These are phyloP conservation scores for Spinus olivaceus DNA, from an alignment of 2,797 vertebrate species.

Conservation along the genomic window DNA sequence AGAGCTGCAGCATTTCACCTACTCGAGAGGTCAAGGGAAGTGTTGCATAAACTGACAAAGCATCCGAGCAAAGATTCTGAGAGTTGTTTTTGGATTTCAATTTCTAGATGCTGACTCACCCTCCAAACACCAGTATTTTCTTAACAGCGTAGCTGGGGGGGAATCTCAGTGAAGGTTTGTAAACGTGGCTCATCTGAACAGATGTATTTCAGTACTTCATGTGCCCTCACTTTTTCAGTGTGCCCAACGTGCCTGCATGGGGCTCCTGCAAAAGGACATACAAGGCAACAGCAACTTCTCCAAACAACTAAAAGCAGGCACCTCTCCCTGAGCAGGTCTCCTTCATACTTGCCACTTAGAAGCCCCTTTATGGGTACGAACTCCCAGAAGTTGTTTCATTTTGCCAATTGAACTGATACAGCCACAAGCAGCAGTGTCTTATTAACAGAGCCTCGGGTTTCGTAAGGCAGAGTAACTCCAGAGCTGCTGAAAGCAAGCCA, in stretches of 20 bases:
- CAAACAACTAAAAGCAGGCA: not conserved
- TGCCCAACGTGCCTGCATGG: not conserved
- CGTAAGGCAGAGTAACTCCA: fast-evolving
- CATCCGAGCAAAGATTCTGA: not conserved
- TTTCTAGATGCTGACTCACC: not conserved
- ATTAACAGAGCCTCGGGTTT: not conserved
- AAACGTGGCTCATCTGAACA: fast-evolving
- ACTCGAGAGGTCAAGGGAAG: constrained; percentile 24
- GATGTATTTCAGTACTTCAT: not conserved
- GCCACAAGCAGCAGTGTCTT: not conserved
- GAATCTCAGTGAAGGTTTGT: not conserved
- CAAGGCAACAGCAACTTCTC: not conserved
- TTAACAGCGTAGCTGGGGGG: fast-evolving
- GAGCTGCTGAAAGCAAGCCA: not conserved
- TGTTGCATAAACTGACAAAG: not conserved
- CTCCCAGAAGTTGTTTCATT: not conserved
- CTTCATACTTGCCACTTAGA: fast-evolving
- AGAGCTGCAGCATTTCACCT: constrained; percentile 1
- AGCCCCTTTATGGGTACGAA: fast-evolving
- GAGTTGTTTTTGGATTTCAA: not conserved
- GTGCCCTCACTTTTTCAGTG: fast-evolving
- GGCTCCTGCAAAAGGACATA: not conserved
- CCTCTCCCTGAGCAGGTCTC: not conserved
- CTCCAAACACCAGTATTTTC: not conserved
- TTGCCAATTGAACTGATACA: not conserved